These are phyloP conservation scores for Electrophaes corylata DNA, from an alignment of 2,888 invertebrate species.

Conservation along the genomic window DNA sequence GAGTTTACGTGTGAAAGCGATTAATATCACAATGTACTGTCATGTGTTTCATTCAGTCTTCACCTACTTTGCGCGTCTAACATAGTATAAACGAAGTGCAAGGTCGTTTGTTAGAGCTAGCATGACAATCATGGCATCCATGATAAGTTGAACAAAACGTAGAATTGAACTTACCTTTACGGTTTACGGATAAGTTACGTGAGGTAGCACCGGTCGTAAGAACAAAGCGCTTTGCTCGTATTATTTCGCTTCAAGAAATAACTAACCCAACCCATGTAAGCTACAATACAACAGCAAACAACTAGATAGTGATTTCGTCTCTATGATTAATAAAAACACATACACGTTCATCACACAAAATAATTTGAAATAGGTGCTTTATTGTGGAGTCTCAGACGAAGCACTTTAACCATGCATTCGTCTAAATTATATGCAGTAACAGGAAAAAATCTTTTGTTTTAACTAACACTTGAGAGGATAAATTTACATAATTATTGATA, in stretches of 20 bases:
- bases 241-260: background rate
- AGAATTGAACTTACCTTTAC: conserved; percentile 43
- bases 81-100: conserved; percentile 49
- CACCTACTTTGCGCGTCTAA: conserved; percentile 43
- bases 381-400: too few relatives aligned
- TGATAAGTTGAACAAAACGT: conserved; percentile 26
- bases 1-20: conserved; percentile 48
- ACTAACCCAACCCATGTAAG: too few relatives aligned
- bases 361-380: too few relatives aligned
- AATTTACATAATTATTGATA: too few relatives aligned
- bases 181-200: conserved; percentile 36
- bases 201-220: conserved; percentile 9
- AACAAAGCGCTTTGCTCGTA: background rate
- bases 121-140: conserved; percentile 10
- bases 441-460: too few relatives aligned
- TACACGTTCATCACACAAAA: too few relatives aligned
- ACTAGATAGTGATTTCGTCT: background rate
- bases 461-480: too few relatives aligned
- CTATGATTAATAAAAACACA: too few relatives aligned
- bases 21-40: conserved; percentile 44
- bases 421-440: too few relatives aligned
- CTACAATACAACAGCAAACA: background rate
- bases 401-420: too few relatives aligned
- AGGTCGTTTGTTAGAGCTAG: conserved; percentile 38
- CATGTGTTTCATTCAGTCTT: conserved; percentile 41